Base-by-base conservation (phyloP, 2,797 vertebrate species). In the Eurystomus glaucurus region DNA sequence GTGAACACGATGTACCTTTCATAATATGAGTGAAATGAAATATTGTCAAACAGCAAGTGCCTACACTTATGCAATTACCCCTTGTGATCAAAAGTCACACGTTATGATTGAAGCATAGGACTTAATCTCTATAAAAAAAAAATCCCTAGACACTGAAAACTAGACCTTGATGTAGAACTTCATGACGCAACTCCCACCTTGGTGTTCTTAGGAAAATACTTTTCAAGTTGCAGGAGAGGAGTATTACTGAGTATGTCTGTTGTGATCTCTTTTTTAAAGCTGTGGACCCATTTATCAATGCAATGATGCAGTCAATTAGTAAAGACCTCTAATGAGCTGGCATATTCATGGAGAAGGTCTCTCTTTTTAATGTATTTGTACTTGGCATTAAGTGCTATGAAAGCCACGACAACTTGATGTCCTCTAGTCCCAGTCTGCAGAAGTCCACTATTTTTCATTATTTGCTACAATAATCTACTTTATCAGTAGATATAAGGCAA, bases 21-120 rank as follows among this genome's bases (percentile, higher is more conserved):
- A 84, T 76, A 81, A 89, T 65, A 77, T 11, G 86, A 96, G 72
- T 87, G 91, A 93, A 92, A 92, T 83, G 83, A 96, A 94, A 89
- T 94, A 89, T 41, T 87, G 88, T 89, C 70, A 95, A 90, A 96
- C 58, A 90, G 54, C 70, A 95, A 95, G 62, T 85, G 77, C 85
- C 88, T 91, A 90, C 71, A 87, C 39, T 85, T 79, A 70, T 23
- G 71, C 79, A 95, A 91, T 76, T 85, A 89, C 10, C 22, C 31
- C 41, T 81, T 55, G 39, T 60, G 68, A 93, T 72, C 54, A 81
- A 41, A 90, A 88, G 51, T 81, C 82, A 88, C 4, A 37, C 23
- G 0, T 64, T 72, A 54, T 14, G 8, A 84, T 1, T 88, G 54
- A 93, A 95, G 61, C 54, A 81, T 2, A 90, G 60, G 43, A 88